Percentiles rank a stretch among this genome's conserved stretches.
phyloP scores from a whole-genome alignment of 2,888 invertebrate genomes.

The Xestia rhomboidea region DNA sequence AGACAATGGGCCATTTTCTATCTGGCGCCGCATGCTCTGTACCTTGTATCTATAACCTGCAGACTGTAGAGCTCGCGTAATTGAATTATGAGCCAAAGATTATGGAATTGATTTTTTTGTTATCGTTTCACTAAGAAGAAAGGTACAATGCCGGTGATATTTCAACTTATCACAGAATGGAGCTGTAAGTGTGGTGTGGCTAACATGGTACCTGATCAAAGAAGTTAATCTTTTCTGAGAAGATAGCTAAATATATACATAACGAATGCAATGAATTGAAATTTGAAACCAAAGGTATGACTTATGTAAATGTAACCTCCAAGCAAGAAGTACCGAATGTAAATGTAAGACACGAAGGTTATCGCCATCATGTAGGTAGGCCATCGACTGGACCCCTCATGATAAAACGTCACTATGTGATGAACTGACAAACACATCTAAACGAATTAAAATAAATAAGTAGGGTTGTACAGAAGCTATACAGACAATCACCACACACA shows the following conservation, averaged over 20 bases:
- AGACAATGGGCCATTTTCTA: background rate
- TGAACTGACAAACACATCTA: too few relatives aligned
- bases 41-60: background rate
- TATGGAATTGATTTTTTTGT: background rate
- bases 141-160: background rate
- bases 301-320: background rate
- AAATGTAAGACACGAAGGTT: slow-evolving; percentile 1
- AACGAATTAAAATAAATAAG: too few relatives aligned
- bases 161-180: background rate
- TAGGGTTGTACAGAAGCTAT: too few relatives aligned
- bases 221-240: background rate
- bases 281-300: background rate
- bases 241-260: background rate
- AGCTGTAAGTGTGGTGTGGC: too few relatives aligned
- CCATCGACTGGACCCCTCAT: too few relatives aligned
- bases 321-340: background rate
- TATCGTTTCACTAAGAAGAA: background rate
- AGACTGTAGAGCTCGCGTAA: background rate
- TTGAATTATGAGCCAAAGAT: background rate
- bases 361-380: background rate
- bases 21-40: background rate
- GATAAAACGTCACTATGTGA: too few relatives aligned
- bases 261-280: background rate
- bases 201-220: background rate
- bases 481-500: too few relatives aligned